Evolutionary conservation across 2,888 invertebrate species (phyloP).

Genomic region (Stegophylla sp.): DNA sequence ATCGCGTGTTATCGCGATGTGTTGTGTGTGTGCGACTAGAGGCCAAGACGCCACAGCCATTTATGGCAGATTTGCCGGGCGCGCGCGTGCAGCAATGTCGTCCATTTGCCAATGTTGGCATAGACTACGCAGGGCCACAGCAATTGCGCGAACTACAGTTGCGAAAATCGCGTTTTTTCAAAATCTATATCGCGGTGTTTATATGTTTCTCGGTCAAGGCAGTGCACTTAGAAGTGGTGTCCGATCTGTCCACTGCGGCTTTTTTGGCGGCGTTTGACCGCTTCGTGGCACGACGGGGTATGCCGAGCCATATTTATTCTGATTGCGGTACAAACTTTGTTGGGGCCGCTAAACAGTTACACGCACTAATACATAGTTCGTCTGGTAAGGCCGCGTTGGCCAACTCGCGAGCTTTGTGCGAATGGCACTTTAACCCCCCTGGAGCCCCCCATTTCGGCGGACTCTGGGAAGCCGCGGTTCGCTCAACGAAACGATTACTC

Average conservation of each 20-base stretch:
- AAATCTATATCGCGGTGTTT: not conserved
- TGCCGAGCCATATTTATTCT: not conserved
- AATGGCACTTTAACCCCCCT: not conserved
- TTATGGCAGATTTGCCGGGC: too few relatives aligned
- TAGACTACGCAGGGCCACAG: not conserved
- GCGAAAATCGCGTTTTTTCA: not conserved
- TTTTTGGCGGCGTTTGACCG: not conserved
- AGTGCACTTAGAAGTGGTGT: not conserved
- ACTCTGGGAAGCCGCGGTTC: not conserved
- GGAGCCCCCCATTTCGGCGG: not conserved
- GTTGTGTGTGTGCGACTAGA: not conserved
- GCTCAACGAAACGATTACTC: not conserved
- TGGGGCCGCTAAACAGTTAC: not conserved
- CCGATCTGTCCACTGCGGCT: not conserved
- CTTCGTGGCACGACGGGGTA: not conserved
- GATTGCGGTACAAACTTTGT: constrained; percentile 4
- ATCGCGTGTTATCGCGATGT: not conserved
- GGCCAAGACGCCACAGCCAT: not conserved
- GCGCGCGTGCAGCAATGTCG: too few relatives aligned
- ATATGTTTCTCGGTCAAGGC: not conserved
- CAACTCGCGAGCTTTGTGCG: not conserved
- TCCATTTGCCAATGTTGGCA: too few relatives aligned
- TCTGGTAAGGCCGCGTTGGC: not conserved
- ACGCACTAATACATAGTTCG: not conserved
- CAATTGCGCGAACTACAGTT: not conserved